Evolutionary conservation across 2,797 vertebrate genomes (phyloP).

Genomic region (Acridotheres tristis): DNA sequence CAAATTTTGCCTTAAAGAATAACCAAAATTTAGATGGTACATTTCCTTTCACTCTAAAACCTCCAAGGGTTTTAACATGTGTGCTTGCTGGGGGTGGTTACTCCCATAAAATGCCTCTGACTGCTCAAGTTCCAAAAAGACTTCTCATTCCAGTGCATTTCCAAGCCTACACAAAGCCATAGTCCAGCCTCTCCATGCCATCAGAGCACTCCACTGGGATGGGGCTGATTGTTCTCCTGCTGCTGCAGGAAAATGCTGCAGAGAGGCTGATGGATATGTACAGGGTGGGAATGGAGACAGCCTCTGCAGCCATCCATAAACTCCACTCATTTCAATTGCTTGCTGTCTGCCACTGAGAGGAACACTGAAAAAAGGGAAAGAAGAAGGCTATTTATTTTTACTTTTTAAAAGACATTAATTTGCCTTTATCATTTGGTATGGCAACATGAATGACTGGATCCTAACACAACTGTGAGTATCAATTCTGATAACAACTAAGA

Average conservation of each 20-base stretch:
- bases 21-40: background rate
- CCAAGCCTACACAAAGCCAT: conserved; percentile 22
- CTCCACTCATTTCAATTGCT: conserved; percentile 43
- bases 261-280: conserved; percentile 45
- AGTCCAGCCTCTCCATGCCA: conserved; percentile 11
- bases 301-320: conserved; percentile 70
- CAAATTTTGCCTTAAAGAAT: background rate
- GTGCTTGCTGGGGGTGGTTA: background rate
- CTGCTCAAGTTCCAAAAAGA: conserved; percentile 1
- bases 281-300: conserved; percentile 21
- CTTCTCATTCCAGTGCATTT: conserved; percentile 14
- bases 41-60: conserved; percentile 25
- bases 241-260: background rate
- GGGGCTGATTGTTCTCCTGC: conserved; percentile 20
- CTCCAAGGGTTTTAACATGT: background rate
- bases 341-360: conserved; percentile 25
- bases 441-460: conserved; percentile 13
- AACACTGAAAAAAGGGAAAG: background rate
- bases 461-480: background rate
- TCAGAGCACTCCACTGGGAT: conserved; percentile 9
- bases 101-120: background rate
- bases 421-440: background rate
- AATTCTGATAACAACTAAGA: background rate
- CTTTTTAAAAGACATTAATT: background rate
- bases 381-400: background rate